Base-by-base conservation (phyloP, 1,140 invertebrate genomes). In the Lanistes nyassanus region DNA sequence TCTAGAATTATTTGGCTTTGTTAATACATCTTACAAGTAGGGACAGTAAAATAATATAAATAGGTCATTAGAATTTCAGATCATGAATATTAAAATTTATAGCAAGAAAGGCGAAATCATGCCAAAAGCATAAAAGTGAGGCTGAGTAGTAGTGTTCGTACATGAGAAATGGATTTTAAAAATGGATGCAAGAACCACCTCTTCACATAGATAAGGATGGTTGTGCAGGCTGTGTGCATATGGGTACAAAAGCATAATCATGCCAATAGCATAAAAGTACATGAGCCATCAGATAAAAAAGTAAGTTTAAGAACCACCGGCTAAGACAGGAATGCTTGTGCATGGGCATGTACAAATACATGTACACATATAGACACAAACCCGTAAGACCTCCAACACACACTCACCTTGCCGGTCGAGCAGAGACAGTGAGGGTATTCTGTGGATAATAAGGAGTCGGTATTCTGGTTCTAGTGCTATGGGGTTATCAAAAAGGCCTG, bases 401-500 rank as follows among this genome's bases (percentile, higher is more conserved):
- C 4, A 26, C 26, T 75, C 68, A 87, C 86, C 84, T 83, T 85
- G 77, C 77, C 86, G 79, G 71, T 87, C 85, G 3, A 86, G 75
- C 11, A 86, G 56, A 5, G 80, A 74, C 21, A 86, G 39, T 53
- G 84, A 84, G 13, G 85, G 84, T 11, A 85, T 68, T 34, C 79
- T 77, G 47, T 83, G 76, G 11, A 88, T 81, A 0, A 85, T 80
- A 82, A 84, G 84, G 3, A 84, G 62, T 58, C 85, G 76, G 58
- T 88, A 88, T 19, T 83, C 86, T 53, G 82, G 74, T 64, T 88
- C 86, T 70, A 86, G 84, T 34, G 87, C 83, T 9, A 87, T 75
- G 16, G 87, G 87, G 69, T 88, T 87, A 75, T 87, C 81, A 74
- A 87, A 88, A 37, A 88, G 74, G 81, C 84, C 86, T 88, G 80